A percentile compares a stretch with the other conserved stretches of the same genome.
These are phyloP conservation scores for Brenthis ino DNA, from an alignment of 2,888 invertebrate genomes.

Conservation along the genomic window DNA sequence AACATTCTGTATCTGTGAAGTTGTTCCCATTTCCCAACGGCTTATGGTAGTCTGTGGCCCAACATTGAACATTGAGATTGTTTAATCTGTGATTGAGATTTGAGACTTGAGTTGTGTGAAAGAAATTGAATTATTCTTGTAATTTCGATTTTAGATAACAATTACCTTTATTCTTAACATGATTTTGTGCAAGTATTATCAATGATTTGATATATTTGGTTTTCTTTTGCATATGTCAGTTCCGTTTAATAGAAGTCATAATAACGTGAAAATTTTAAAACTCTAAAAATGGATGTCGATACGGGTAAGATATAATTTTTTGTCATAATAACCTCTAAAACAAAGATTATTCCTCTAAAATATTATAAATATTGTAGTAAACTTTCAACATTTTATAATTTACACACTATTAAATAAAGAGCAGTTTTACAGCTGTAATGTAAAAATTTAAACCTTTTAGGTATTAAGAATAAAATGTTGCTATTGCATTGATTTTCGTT, in stretches of 20 bases:
- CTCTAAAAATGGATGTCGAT: slow-evolving; percentile 64
- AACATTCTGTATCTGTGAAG: too few relatives aligned
- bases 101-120: background rate
- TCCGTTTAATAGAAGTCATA: background rate
- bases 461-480: too few relatives aligned
- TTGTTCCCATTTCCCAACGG: too few relatives aligned
- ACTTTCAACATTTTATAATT: too few relatives aligned
- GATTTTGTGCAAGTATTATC: slow-evolving; percentile 7
- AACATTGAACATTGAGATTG: background rate
- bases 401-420: too few relatives aligned
- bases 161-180: background rate
- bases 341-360: background rate
- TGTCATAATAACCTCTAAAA: slow-evolving; percentile 48
- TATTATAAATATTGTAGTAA: too few relatives aligned
- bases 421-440: too few relatives aligned
- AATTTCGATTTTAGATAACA: background rate
- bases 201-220: slow-evolving; percentile 16
- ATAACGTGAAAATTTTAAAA: slow-evolving; percentile 6
- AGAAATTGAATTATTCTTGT: background rate
- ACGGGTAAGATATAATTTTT: slow-evolving; percentile 56
- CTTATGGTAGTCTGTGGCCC: too few relatives aligned
- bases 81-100: slow-evolving; percentile 1
- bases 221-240: background rate
- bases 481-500: too few relatives aligned
- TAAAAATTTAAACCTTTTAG: too few relatives aligned